A percentile compares a stretch with the other conserved stretches of the same genome.
Evolutionary conservation across 2,888 invertebrate genomes (phyloP).

Genomic region (Drosophila hawaiiensis): DNA sequence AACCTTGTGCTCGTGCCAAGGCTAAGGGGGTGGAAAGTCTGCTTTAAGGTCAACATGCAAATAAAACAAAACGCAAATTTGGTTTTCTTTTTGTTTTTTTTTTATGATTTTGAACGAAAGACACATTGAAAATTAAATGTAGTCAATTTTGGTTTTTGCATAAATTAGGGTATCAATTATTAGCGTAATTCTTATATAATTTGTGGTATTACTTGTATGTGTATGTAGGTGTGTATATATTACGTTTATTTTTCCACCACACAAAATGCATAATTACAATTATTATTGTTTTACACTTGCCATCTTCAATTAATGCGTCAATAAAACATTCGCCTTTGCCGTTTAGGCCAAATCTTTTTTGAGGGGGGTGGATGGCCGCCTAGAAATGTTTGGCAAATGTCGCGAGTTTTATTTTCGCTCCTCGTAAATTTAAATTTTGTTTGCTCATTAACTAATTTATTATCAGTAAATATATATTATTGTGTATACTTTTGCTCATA

Average conservation of each 20-base stretch:
- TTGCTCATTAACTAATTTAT: slow-evolving; percentile 70
- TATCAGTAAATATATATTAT: slow-evolving; percentile 69
- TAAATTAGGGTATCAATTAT: slow-evolving; percentile 70
- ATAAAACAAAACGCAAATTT: slow-evolving; percentile 57
- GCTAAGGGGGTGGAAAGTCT: slow-evolving; percentile 29
- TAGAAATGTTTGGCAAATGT: slow-evolving; percentile 56
- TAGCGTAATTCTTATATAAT: slow-evolving; percentile 70
- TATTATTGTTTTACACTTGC: slow-evolving; percentile 74
- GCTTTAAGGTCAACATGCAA: slow-evolving; percentile 64
- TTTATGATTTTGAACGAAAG: slow-evolving; percentile 82
- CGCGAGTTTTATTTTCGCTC: slow-evolving; percentile 44
- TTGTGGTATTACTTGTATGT: slow-evolving; percentile 50
- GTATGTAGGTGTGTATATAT: slow-evolving; percentile 58
- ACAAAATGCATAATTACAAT: slow-evolving; percentile 81
- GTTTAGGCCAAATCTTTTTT: slow-evolving; percentile 16
- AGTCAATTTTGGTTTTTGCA: slow-evolving; percentile 70
- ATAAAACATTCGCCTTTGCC: slow-evolving; percentile 32
- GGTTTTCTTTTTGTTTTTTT: slow-evolving; percentile 40
- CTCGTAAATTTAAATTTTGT: slow-evolving; percentile 46
- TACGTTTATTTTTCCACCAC: slow-evolving; percentile 59
- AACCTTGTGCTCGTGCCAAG: slow-evolving; percentile 60
- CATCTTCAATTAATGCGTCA: slow-evolving; percentile 33
- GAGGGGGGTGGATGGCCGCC: neutral
- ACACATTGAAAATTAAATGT: slow-evolving; percentile 83
- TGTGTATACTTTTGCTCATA: slow-evolving; percentile 52